phyloP scores from a whole-genome alignment of 1,140 invertebrate genomes.

The Asbolus verrucosus region DNA sequence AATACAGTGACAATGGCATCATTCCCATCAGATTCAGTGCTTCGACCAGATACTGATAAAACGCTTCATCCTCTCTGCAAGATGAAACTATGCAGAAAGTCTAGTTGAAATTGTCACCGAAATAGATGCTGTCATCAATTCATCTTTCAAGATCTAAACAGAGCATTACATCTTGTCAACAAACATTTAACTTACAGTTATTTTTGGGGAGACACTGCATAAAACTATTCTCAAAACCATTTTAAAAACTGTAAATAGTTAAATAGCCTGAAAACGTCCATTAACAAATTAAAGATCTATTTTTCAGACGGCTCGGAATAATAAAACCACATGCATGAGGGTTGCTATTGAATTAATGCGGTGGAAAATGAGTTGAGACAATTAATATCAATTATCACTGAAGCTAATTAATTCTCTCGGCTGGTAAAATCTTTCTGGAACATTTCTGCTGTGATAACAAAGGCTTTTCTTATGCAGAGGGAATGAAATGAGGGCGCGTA shows the following conservation, averaged over 20 bases:
- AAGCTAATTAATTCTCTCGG: constrained; percentile 55
- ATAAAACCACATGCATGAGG: constrained; percentile 39
- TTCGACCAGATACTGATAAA: constrained; percentile 14
- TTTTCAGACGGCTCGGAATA: neutral
- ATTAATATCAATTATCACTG: constrained; percentile 60
- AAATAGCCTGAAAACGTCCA: no score
- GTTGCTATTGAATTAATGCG: constrained; percentile 48
- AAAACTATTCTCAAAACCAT: neutral
- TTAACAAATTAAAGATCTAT: neutral
- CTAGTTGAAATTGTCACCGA: constrained; percentile 44
- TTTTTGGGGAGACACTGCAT: neutral
- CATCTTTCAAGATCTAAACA: constrained; percentile 45
- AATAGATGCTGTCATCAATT: constrained; percentile 49
- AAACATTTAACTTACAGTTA: constrained; percentile 43
- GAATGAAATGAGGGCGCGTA: constrained; percentile 15
- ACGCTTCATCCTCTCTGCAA: constrained; percentile 6
- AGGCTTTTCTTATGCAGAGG: constrained; percentile 43
- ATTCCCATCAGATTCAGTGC: constrained; percentile 26
- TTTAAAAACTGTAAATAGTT: no score
- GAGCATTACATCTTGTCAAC: constrained; percentile 42
- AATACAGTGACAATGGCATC: constrained; percentile 7
- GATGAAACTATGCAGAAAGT: constrained; percentile 48
- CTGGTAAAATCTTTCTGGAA: constrained; percentile 39
- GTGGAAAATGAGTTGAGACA: constrained; percentile 56
- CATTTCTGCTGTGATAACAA: constrained; percentile 40